Evolutionary conservation across 2,797 vertebrate species (phyloP), one percentile per base, ranked within the genome.

Genomic region (Lithobates pipiens): DNA sequence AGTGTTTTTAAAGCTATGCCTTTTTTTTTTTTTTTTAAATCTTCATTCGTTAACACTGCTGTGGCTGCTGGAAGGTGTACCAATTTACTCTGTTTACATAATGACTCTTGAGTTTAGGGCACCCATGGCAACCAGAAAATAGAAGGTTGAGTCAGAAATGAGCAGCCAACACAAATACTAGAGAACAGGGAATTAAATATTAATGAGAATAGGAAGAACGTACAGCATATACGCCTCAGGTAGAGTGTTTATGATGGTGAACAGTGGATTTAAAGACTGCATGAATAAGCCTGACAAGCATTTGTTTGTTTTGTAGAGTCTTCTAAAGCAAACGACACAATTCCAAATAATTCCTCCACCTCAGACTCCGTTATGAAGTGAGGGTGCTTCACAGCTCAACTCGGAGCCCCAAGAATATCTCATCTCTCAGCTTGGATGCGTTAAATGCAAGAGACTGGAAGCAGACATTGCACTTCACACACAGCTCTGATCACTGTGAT

Each of bases 351-450:
- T 57, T 88, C 92, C 46, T 70, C 85, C 0, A 84, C 93, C 84
- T 63, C 93, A 16, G 95, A 96, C 23, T 90, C 94, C 1, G 90
- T 93, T 46, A 92, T 94, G 89, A 98, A 98, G 88, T 98, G 95
- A 97, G 32, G 0, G 0, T 15, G 46, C 76, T 50, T 32, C n/a
- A 27, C 1, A 16, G 13, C 50, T 25, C 15, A 34, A 21, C 34
- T 10, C 6, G 1, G 36, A 32, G 36, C 18, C 39, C 32, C 39
- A 77, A 10, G 74, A 61, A 70, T 36, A 50, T 71, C 44, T 83
- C 21, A 86, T n/a, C 0, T 73, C 3, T 54, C 34, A 54, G 21
- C 42, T 29, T 71, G n/a, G 50, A 72, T 18, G 29, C 25, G 73
- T 29, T 27, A 85, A 21, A 34, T n/a, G 72, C n/a, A 80, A 42